A percentile compares a stretch with the other conserved stretches of the same genome.
These are phyloP conservation scores for Drosophila mayri DNA, from an alignment of 1,140 invertebrate species.

Conservation along the genomic window DNA sequence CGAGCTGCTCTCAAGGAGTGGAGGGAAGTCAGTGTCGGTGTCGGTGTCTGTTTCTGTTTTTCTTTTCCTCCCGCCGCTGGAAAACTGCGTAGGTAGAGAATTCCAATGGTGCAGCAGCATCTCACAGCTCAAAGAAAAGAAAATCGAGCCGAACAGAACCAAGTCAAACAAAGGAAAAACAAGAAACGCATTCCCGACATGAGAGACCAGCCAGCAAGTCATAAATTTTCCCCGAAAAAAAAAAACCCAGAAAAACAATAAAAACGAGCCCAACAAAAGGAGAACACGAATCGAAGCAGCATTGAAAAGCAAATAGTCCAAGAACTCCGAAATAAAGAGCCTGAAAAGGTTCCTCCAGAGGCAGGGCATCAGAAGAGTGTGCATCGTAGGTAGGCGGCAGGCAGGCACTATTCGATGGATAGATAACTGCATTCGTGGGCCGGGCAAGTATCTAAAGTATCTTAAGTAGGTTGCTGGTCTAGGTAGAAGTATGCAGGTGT, in stretches of 20 bases:
- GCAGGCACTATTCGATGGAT: slow-evolving; percentile 32
- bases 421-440: slow-evolving; percentile 53
- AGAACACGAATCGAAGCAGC: slow-evolving; percentile 54
- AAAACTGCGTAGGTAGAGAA: slow-evolving; percentile 55
- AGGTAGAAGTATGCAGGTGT: slow-evolving; percentile 52
- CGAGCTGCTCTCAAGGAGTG: slow-evolving; percentile 64
- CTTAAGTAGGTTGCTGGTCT: slow-evolving; percentile 51
- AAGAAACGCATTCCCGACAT: slow-evolving; percentile 75
- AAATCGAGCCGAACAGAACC: slow-evolving; percentile 22
- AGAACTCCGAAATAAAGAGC: slow-evolving; percentile 46
- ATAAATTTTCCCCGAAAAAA: slow-evolving; percentile 73
- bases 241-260: slow-evolving; percentile 54
- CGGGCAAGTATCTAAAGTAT: slow-evolving; percentile 46
- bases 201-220: slow-evolving; percentile 70
- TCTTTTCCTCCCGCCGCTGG: slow-evolving; percentile 10
- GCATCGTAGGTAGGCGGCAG: slow-evolving; percentile 42
- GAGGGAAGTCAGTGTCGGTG: slow-evolving; percentile 40
- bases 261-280: slow-evolving; percentile 46
- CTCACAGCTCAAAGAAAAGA: slow-evolving; percentile 46
- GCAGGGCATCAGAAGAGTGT: slow-evolving; percentile 25
- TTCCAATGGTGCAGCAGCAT: slow-evolving; percentile 43
- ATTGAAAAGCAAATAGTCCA: slow-evolving; percentile 79
- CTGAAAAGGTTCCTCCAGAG: slow-evolving; percentile 46
- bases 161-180: slow-evolving; percentile 62
- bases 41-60: slow-evolving; percentile 41